Evolutionary conservation across 2,797 vertebrate genomes (phyloP), one percentile per base, ranked within the genome.

Genomic region (Acipenser ruthenus): DNA sequence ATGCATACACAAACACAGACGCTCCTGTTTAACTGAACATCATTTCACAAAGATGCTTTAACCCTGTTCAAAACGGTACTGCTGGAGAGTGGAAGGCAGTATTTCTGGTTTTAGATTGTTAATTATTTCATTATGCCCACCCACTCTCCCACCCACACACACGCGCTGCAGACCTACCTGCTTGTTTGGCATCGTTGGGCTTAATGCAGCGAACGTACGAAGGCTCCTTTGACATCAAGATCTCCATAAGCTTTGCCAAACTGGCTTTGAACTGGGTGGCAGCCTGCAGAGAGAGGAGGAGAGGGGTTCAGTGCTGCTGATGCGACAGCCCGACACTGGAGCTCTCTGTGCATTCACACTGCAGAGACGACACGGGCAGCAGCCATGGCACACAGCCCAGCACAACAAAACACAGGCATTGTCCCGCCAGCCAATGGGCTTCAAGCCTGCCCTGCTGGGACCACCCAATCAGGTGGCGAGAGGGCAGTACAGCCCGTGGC

Each of bases 151-250:
- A 69, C 3, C 53, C 60, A 63, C 6, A 50, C 18, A 49, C 23
- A 68, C 11, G 15, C 10, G 37, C 61, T 60, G 70, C 15, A 6
- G 60, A 71, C 76, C 1, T 89, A 98, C 96, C 92, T 47, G 97
- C 82, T 83, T 99, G 97, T 68, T 99, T 99, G 65, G 95, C 92
- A 72, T 99, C 96, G 10, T 99, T 99, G 11, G 97, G 97, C 75
- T 99, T 98, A 77, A 99, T 97, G 86, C 96, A 99, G 71, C 96
- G 95, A 50, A 99, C 82, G 61, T 99, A 99, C 8, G 97, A 96
- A 0, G 97, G 97, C 18, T 99, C 95, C 87, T 99, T 99, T 58
- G 96, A 99, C 93, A 96, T 95, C 63, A 99, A 91, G 77, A 98
- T 99, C 82, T 99, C 96, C 90, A 99, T 97, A 52, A 99, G 87